Evolutionary conservation across 2,113 vertebrate genomes (phyloP), one percentile per base, ranked within the genome.

Genomic region (Myotis davidii): DNA sequence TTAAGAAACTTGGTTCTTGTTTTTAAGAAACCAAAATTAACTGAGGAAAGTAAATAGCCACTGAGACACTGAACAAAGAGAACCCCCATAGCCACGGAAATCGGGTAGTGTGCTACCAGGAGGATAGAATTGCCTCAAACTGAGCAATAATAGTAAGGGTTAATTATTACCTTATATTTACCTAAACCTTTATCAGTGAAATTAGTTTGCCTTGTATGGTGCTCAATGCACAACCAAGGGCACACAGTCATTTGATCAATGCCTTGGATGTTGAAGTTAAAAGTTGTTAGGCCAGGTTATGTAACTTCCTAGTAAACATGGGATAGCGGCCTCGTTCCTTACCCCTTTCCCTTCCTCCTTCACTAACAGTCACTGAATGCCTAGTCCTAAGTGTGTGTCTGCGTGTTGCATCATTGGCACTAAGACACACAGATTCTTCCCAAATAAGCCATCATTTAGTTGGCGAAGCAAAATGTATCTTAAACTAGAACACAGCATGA

Each of bases 1-100:
- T 34, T 34, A 65, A 50, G 14, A 87, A 78, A 69, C 72, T 74
- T 69, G 67, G 12, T 42, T 87, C 42, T 90, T 88, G 11, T 34
- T 72, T 92, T 67, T 72, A 92, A 87, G 50, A 21, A 86, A 29
- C 42, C 61, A 18, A 74, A 78, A 90, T 81, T 87, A 78, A 84
- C 32, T 1, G 10, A 61, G 32, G 9, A 65, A 94, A 93, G 17
- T 29, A 56, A 64, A 39, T 56, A n/a, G 67, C 48, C 32, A 34
- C 20, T 2, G 3, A 91, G 52, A 45, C 1, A 5, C 13, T 37
- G 48, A 74, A 72, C 29, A 90, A 20, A 76, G 23, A 9, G 3
- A 65, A 52, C 12, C 2, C 6, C 34, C 5, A 12, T 1, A 32
- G n/a, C 10, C 59, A 9, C 5, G 12, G 18, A 64, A 61, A 76